Evolutionary conservation across 92 coral and sea anemone genomes (phyloP), one percentile per base, ranked within the genome.

Genomic region (Actinernus sp.): DNA sequence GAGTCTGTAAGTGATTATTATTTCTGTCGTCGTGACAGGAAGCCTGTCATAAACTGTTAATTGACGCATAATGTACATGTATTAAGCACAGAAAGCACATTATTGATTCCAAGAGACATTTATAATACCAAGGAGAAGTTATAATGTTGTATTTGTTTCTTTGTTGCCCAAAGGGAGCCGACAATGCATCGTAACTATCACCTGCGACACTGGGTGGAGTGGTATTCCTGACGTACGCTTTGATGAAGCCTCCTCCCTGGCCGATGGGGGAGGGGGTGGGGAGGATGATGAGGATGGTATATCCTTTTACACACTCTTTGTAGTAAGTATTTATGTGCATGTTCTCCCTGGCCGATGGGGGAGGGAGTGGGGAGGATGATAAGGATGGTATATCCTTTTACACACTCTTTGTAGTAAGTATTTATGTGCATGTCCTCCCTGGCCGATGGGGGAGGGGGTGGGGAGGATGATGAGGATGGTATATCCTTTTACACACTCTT

Each of bases 191-290:
- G 92, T 90, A 49, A 79, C 84, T 65, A 80, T 90, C 81, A 85
- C 83, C 79, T 90, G 92, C 89, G 97, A 90, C 92, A 81, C 70
- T 90, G 97, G 97, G 31, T 86, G 97, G 97, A 89, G 91, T 89
- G 97, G 92, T 72, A 58, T 90, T 85, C 97, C 92, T 90, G 97
- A 90, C 85, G 89, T 90, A 78, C 92, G 92, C 82, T 86, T 80
- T 50, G 97, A 90, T 25, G 97, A 90, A 49, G 84, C 86, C 33
- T 52, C 88, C 17, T 68, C 86, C 49, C 46, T 68, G 22, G 78
- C 61, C 33, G 96, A 75, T 12, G 83, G 82, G 17, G 89, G 85
- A 19, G 96, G 96, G 2, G 85, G 92, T 36, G 91, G 86, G 30
- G 91, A 84, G 2, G 92, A 80, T 48, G 97, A 90, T 61, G 97